phyloP scores from a whole-genome alignment of 2,113 vertebrate genomes.

The Calidris pugnax region DNA sequence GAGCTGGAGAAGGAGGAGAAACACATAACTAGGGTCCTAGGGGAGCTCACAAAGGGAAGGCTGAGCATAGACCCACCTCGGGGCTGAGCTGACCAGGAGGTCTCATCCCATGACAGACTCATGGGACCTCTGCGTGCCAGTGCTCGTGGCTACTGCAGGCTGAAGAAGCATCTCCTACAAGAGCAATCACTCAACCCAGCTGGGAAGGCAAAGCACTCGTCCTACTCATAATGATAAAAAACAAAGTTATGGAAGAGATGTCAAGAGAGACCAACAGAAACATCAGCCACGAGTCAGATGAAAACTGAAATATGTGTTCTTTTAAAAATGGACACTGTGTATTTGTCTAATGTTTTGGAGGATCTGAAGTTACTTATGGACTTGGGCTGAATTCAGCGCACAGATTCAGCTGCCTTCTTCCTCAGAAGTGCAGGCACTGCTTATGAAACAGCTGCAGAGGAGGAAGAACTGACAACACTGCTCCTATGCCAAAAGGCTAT shows the following conservation, averaged over 20 bases:
- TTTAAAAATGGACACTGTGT: rapidly evolving
- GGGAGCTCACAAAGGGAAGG: not conserved
- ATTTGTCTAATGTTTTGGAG: not conserved
- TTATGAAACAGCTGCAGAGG: not conserved
- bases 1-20: not conserved
- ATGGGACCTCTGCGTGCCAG: rapidly evolving
- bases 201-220: not conserved
- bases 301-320: not conserved
- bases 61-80: not conserved
- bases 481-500: not conserved
- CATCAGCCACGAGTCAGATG: not conserved
- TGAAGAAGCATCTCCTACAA: not conserved
- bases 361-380: not conserved
- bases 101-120: not conserved
- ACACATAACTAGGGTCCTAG: not conserved
- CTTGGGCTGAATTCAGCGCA: not conserved
- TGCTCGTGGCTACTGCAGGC: not conserved
- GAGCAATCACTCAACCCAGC: not conserved
- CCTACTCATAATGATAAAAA: not conserved
- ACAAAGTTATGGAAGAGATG: not conserved
- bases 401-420: not conserved
- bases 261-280: not conserved
- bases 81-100: not conserved
- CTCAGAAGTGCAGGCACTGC: not conserved
- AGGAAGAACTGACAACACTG: not conserved